Conservation (phyloP, 2,888 invertebrate species). For the Toxonevra muliebris region DNA sequence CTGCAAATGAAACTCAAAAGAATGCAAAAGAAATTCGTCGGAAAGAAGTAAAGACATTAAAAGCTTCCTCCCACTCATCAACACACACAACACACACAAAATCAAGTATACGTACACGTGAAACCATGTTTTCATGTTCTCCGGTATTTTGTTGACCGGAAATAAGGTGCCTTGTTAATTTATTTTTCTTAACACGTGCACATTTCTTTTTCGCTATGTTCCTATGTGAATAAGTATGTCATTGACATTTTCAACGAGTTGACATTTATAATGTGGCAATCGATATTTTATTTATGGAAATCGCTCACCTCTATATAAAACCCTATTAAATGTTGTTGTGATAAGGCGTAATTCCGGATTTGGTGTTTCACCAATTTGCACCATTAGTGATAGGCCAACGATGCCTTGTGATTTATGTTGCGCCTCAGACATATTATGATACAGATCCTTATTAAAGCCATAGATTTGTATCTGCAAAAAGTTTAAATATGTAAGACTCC, state of each 20-base stretch:
- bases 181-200: constrained; percentile 1
- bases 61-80: background rate
- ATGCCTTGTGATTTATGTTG: constrained; percentile 97
- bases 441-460: constrained; percentile 96
- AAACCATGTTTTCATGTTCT: constrained; percentile 17
- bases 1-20: background rate
- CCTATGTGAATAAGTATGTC: constrained; percentile 19
- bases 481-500: background rate
- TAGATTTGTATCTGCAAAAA: constrained; percentile 89
- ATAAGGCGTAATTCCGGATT: constrained; percentile 87
- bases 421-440: constrained; percentile 96
- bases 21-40: background rate
- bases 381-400: constrained; percentile 93
- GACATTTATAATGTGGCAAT: constrained; percentile 15
- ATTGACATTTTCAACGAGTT: constrained; percentile 26
- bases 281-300: background rate
- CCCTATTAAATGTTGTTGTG: constrained; percentile 87
- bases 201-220: too few species aligned
- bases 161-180: constrained; percentile 42
- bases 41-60: background rate
- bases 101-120: constrained; percentile 12
- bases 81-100: background rate
- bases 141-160: constrained; percentile 41
- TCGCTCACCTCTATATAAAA: constrained; percentile 81
- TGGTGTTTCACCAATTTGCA: constrained; percentile 88